Evolutionary conservation across 2,888 invertebrate genomes (phyloP).

Genomic region (Tetranychus truncatus): DNA sequence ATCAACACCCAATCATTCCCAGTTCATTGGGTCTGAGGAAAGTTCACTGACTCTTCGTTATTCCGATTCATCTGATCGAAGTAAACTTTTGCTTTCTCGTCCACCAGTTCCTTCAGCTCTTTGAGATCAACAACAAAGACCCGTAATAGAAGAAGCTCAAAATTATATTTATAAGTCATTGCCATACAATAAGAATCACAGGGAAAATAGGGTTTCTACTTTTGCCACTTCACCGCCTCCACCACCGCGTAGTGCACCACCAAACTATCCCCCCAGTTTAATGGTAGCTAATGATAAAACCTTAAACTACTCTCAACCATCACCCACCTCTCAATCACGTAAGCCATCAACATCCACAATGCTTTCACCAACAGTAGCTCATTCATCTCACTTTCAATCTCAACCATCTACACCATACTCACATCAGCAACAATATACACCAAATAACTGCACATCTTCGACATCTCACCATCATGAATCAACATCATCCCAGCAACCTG

Average conservation of each 20-base stretch:
- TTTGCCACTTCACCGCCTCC: not conserved
- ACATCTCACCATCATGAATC: constrained; percentile 16
- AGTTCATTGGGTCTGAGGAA: not conserved
- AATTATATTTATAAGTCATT: constrained; percentile 25
- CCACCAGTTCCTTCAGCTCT: constrained; percentile 17
- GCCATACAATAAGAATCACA: constrained; percentile 17
- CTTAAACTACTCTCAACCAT: not conserved
- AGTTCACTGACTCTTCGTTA: constrained; percentile 21
- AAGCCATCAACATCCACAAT: not conserved
- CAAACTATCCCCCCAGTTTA: not conserved
- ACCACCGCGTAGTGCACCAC: not conserved
- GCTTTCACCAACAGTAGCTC: not conserved
- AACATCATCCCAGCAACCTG: constrained; percentile 12
- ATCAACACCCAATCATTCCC: constrained; percentile 6
- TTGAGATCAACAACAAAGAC: constrained; percentile 21
- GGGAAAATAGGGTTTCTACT: not conserved
- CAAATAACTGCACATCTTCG: not conserved
- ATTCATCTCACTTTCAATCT: constrained; percentile 2
- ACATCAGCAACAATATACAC: constrained; percentile 11
- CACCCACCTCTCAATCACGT: not conserved
- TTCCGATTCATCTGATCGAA: constrained; percentile 17
- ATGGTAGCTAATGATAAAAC: not conserved
- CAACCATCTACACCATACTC: not conserved
- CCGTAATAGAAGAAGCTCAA: constrained; percentile 23
- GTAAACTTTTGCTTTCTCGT: constrained; percentile 19